Conservation (phyloP, 2,113 vertebrate species). For the Colinus virginianus region DNA sequence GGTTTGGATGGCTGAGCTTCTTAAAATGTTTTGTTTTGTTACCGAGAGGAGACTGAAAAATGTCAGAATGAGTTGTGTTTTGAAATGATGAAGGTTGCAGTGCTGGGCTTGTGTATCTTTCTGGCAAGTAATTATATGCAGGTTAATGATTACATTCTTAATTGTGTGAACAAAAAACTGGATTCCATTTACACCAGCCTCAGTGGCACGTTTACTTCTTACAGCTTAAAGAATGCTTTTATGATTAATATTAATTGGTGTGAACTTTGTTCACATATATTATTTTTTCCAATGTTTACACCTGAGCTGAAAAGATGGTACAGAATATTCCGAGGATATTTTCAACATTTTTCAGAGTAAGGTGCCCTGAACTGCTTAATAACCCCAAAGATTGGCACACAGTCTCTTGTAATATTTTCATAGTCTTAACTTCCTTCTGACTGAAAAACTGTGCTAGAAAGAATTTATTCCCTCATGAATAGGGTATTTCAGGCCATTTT, state of each 20-base stretch:
- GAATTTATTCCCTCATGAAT: not conserved
- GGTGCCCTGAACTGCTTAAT: not conserved
- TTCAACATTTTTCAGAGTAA: not conserved
- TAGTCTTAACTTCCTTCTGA: not conserved
- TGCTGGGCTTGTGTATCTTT: not conserved
- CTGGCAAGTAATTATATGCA: not conserved
- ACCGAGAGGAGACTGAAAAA: not conserved
- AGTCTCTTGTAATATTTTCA: not conserved
- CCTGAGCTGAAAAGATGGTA: not conserved
- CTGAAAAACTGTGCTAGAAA: not conserved
- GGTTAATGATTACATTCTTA: not conserved
- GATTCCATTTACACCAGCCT: not conserved
- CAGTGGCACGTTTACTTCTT: not conserved
- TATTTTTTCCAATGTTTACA: not conserved
- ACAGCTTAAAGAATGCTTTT: not conserved
- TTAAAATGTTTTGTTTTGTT: not conserved
- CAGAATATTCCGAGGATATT: not conserved
- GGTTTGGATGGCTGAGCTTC: not conserved
- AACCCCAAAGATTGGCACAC: not conserved
- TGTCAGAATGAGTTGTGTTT: constrained; percentile 13
- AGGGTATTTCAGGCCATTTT: not conserved
- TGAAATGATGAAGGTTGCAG: not conserved
- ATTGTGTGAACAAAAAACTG: not conserved
- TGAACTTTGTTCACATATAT: not conserved
- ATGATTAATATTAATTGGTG: not conserved